Evolutionary conservation across 2,113 vertebrate species (phyloP), one percentile per base, ranked within the genome.

Genomic region (Tyto alba): DNA sequence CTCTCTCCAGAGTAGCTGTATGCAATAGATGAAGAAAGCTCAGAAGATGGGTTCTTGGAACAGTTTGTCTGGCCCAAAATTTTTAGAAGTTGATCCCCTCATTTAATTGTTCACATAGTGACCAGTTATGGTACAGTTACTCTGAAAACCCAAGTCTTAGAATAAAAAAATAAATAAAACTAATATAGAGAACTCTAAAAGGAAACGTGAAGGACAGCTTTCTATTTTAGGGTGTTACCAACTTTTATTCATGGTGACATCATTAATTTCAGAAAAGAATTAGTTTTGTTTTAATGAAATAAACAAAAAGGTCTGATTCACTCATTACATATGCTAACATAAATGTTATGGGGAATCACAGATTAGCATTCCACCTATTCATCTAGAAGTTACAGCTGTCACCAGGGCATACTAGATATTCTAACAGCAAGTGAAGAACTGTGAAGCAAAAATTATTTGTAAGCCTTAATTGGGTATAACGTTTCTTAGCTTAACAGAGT

Each of bases 401-500:
- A 89, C 57, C 27, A 43, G 47, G 38, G 30, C 43, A 43, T 71
- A 52, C 18, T 72, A 67, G 40, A 69, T 93, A 52, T 93, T 91
- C 43, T 81, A 88, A 84, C 3, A 91, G 66, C 82, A 96, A 95
- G 88, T 63, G 89, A 86, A 73, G 82, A 93, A 63, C 72, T 84
- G 72, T 74, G 93, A 91, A 80, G 41, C 67, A 94, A 90, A 96
- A 95, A 94, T 85, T 14, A 43, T 22, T 26, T 89, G 89, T 57
- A 72, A 96, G 85, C 50, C 95, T 93, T 97, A 90, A 95, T 96
- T 96, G 95, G 90, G 56, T 88, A n/a, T 80, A 74, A 7, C 47
- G 85, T 95, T 92, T 60, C 90, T 95, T 91, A 62, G 67, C 73
- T 97, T 91, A 91, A 60, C 30, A 93, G 85, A 94, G 80, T 79